Evolutionary conservation across 2,797 vertebrate species (phyloP).

Genomic region (Danio aesculapii): DNA sequence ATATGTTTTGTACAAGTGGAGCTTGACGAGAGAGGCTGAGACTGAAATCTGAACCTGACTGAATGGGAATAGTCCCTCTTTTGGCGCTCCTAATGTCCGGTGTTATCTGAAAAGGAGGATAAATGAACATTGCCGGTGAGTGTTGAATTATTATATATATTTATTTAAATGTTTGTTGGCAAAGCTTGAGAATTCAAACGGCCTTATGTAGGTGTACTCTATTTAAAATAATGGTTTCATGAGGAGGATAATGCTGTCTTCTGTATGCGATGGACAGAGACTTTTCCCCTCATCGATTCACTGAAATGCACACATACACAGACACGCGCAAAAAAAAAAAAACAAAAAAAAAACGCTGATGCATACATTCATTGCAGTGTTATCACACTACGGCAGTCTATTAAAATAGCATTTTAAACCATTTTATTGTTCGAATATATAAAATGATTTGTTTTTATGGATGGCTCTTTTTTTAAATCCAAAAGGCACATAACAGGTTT

Average conservation of each 20-base stretch:
- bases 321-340: background rate
- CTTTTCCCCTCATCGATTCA: background rate
- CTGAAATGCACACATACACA: background rate
- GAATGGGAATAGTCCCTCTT: constrained; percentile 60
- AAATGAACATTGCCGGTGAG: constrained; percentile 65
- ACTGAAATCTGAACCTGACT: constrained; percentile 75
- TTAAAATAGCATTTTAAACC: background rate
- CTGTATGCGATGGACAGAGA: constrained; percentile 1
- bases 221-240: constrained; percentile 14
- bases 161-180: constrained; percentile 9
- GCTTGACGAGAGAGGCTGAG: constrained; percentile 77
- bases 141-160: constrained; percentile 37
- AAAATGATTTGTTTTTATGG: background rate
- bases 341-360: constrained; percentile 11
- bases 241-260: constrained; percentile 25
- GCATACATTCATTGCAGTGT: constrained; percentile 3
- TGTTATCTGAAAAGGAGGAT: constrained; percentile 57
- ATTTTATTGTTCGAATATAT: background rate
- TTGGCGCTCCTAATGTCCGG: constrained; percentile 41
- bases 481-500: constrained; percentile 24
- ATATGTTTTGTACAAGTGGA: constrained; percentile 77
- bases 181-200: background rate
- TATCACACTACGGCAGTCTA: constrained; percentile 1
- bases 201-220: background rate
- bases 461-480: background rate